Evolutionary conservation across 2,888 invertebrate species (phyloP), one percentile per base, ranked within the genome.

Genomic region (Lasioglossum villosulum): DNA sequence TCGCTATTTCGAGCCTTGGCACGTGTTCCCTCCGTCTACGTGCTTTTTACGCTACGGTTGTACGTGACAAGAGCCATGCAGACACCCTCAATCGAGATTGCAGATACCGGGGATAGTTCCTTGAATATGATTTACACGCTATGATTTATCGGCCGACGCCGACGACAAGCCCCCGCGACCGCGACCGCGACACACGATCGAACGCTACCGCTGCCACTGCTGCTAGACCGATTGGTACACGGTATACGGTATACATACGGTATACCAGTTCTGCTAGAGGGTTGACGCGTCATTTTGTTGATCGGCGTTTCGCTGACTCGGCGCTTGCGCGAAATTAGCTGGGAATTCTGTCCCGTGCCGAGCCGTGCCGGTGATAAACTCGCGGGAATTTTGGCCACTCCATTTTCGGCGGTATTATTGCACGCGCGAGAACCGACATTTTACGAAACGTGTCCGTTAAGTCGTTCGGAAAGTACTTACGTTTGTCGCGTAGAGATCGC

Each of bases 1-100:
- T 52, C 52, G 86, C 82, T 87, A 87, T 88, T 88, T 88, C 80
- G 80, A 87, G 88, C 73, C 37, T 83, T 86, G 88, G 86, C 88
- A 88, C 82, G 85, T 86, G 86, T 78, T 68, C 77, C 80, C 34
- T 45, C 16, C 76, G 75, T 77, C 84, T 76, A 80, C 81, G 78
- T 78, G 80, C 76, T 83, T 84, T 83, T 78, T 80, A 70, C 76
- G 68, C 23, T 59, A 42, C 66, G 71, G 4, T n/a, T 34, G 14
- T 82, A 78, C 66, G 74, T 68, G 80, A 73, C 80, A 66, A 76
- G 74, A 63, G 12, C 66, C 82, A 48, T 39, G 82, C 27, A 74
- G 72, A 66, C 79, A 82, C 77, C 82, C 78, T 37, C 66, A 34
- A 37, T 56, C 45, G 63, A 72, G 75, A 84, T 82, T 75, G 27